Percentiles rank a stretch among this genome's conserved stretches.
phyloP scores from a whole-genome alignment of 2,888 invertebrate genomes.

The Conchocele bisecta region DNA sequence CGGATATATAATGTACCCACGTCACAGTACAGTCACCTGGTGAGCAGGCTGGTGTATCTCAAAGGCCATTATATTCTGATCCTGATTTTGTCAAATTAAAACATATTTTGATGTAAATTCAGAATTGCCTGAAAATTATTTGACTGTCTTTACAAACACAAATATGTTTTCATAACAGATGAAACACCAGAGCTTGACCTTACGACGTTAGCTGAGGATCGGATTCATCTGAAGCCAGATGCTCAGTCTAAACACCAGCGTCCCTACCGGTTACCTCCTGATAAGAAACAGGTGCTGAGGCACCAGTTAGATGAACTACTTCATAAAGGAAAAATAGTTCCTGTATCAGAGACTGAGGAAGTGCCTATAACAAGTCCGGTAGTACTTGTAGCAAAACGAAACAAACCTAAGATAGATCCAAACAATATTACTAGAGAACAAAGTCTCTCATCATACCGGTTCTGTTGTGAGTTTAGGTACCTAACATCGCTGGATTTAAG shows the following conservation, averaged over 20 bases:
- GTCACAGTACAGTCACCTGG: not conserved
- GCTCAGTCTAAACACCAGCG: too few species aligned
- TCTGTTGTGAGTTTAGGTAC: conserved; percentile 34
- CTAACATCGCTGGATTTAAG: conserved; percentile 13
- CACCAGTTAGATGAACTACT: not conserved
- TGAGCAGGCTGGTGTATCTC: not conserved
- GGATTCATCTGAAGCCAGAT: conserved; percentile 9
- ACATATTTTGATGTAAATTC: conserved; percentile 5
- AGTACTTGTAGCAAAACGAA: conserved; percentile 7
- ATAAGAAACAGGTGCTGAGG: not conserved
- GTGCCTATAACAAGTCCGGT: conserved; percentile 11
- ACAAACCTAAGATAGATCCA: conserved; percentile 2
- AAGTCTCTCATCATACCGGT: conserved; percentile 17
- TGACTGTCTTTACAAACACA: not conserved
- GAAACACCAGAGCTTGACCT: not conserved
- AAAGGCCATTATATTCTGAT: too few species aligned
- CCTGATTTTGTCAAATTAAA: too few species aligned
- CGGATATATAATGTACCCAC: too few species aligned
- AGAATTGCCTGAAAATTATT: not conserved
- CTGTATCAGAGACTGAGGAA: not conserved
- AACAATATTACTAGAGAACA: not conserved
- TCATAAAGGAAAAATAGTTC: not conserved
- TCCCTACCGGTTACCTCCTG: not conserved
- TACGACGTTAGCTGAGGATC: not conserved
- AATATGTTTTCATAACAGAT: conserved; percentile 3